These are phyloP conservation scores for Macroramphosus scolopax DNA, from an alignment of 2,797 vertebrate species.

Conservation along the genomic window DNA sequence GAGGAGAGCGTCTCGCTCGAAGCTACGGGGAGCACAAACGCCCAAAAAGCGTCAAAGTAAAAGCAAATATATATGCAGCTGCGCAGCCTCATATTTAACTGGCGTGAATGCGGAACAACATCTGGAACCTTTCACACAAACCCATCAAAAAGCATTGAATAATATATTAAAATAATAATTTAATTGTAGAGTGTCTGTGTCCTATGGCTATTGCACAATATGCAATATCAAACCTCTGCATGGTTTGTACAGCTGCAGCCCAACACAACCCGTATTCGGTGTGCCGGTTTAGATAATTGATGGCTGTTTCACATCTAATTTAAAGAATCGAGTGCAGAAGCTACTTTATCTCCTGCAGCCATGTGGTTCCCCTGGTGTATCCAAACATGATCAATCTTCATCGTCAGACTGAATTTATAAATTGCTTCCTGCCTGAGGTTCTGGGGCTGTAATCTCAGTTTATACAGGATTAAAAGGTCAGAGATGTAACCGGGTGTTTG, in stretches of 20 bases:
- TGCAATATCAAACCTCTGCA: too few relatives aligned
- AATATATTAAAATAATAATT: too few relatives aligned
- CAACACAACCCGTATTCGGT: neutral
- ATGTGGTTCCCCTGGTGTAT: slow-evolving; percentile 26
- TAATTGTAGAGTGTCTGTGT: too few relatives aligned
- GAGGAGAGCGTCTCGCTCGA: too few relatives aligned
- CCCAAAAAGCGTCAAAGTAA: too few relatives aligned
- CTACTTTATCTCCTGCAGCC: slow-evolving; percentile 27
- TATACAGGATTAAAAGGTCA: slow-evolving; percentile 33
- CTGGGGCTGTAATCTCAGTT: slow-evolving; percentile 30
- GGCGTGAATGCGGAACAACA: too few relatives aligned
- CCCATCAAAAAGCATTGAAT: too few relatives aligned
- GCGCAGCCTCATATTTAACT: too few relatives aligned
- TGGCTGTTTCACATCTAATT: slow-evolving; percentile 35
- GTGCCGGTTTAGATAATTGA: slow-evolving; percentile 31
- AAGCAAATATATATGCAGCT: too few relatives aligned
- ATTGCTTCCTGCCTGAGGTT: slow-evolving; percentile 16
- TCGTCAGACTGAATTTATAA: slow-evolving; percentile 41
- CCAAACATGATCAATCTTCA: slow-evolving; percentile 44
- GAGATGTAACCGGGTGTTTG: slow-evolving; percentile 6
- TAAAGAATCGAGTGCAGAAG: slow-evolving; percentile 18
- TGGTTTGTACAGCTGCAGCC: neutral
- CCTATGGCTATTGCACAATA: too few relatives aligned
- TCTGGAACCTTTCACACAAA: too few relatives aligned
- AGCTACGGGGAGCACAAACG: too few relatives aligned